Percentiles rank a stretch among this genome's conserved stretches.
phyloP scores from a whole-genome alignment of 2,113 vertebrate genomes.

The Zonotrichia leucophrys region DNA sequence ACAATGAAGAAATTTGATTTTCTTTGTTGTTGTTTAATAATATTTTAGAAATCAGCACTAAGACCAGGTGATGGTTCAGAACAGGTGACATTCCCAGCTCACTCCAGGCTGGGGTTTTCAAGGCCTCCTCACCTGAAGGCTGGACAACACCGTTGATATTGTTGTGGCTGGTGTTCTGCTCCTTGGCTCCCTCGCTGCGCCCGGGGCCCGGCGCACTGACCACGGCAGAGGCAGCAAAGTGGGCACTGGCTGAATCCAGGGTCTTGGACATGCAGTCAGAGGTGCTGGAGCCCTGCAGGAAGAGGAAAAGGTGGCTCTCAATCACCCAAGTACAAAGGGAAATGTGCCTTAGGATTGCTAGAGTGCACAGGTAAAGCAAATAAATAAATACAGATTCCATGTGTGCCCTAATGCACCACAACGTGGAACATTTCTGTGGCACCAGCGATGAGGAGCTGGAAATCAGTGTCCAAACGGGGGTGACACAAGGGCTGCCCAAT shows the following conservation, averaged over 20 bases:
- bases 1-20: too few relatives aligned
- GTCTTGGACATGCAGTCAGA: slow-evolving; percentile 87
- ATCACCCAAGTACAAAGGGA: not conserved
- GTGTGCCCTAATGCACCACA: fast-evolving
- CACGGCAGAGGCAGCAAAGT: slow-evolving; percentile 92
- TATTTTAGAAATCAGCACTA: not conserved
- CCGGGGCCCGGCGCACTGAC: slow-evolving; percentile 79
- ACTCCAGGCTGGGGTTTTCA: not conserved
- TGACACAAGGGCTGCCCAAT: not conserved
- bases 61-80: not conserved
- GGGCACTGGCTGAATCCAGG: slow-evolving; percentile 90
- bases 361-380: not conserved
- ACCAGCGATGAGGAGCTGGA: not conserved
- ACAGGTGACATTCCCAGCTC: not conserved
- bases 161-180: slow-evolving; percentile 78
- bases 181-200: slow-evolving; percentile 77
- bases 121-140: slow-evolving; percentile 78
- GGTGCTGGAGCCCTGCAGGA: slow-evolving; percentile 75
- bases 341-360: fast-evolving
- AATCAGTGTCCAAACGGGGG: fast-evolving
- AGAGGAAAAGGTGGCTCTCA: fast-evolving
- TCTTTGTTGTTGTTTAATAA: not conserved
- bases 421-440: not conserved
- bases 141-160: slow-evolving; percentile 84
- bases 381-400: not conserved